phyloP scores from a whole-genome alignment of 2,113 vertebrate genomes.

The pig (Sus scrofa) region DNA sequence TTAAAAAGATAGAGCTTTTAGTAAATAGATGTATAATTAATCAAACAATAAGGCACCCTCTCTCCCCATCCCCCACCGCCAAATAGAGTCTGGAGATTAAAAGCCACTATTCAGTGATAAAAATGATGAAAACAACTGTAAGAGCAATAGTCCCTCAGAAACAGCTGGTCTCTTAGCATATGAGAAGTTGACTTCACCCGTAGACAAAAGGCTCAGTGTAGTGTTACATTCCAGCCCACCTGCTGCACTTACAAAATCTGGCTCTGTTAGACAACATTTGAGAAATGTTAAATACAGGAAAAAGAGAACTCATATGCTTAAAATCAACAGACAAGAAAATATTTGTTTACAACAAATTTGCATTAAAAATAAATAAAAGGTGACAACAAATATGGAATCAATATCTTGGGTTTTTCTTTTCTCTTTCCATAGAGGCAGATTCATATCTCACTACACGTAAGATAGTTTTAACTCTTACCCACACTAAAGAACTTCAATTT shows the following conservation, averaged over 20 bases:
- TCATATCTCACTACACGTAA: background rate
- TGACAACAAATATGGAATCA: slow-evolving; percentile 32
- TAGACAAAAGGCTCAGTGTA: slow-evolving; percentile 59
- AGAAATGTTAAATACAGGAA: background rate
- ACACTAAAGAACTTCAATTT: background rate
- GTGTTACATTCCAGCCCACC: slow-evolving; percentile 55
- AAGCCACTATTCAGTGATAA: slow-evolving; percentile 37
- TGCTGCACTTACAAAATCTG: slow-evolving; percentile 6
- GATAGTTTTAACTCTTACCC: slow-evolving; percentile 20
- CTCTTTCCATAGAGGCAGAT: slow-evolving; percentile 1
- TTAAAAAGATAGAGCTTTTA: slow-evolving; percentile 8
- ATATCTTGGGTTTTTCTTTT: slow-evolving; percentile 2
- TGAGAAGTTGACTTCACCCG: slow-evolving; percentile 21
- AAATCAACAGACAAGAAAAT: background rate
- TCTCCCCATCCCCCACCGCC: background rate
- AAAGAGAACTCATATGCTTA: background rate
- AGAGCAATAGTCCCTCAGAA: slow-evolving; percentile 54
- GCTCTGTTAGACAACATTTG: slow-evolving; percentile 25
- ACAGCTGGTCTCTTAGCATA: slow-evolving; percentile 57
- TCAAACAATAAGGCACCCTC: slow-evolving; percentile 37
- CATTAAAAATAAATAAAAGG: background rate
- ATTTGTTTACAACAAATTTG: slow-evolving; percentile 41
- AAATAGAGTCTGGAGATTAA: slow-evolving; percentile 53
- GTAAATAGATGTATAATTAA: slow-evolving; percentile 43
- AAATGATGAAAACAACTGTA: slow-evolving; percentile 62